Conservation (phyloP, 2,888 invertebrate genomes). For the Drosophila neonasuta region DNA sequence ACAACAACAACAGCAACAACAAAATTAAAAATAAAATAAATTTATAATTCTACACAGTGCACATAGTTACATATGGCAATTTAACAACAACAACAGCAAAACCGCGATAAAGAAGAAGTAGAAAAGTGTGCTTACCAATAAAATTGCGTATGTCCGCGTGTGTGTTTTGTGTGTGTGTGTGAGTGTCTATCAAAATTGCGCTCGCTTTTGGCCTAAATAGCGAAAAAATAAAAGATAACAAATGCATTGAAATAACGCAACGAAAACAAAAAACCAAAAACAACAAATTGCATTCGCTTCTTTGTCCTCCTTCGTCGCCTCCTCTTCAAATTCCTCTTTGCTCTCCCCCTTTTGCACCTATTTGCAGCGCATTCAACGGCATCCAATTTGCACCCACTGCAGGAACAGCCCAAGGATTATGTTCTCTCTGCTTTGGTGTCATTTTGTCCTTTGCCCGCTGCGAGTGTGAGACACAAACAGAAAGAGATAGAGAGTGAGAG, state of each 20-base stretch:
- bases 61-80: constrained; percentile 33
- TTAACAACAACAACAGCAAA: constrained; percentile 21
- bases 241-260: constrained; percentile 18
- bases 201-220: constrained; percentile 47
- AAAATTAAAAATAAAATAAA: constrained; percentile 30
- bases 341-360: background rate
- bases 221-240: constrained; percentile 22
- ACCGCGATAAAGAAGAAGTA: background rate
- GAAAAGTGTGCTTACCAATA: constrained; percentile 58
- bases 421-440: constrained; percentile 77
- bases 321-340: constrained; percentile 6
- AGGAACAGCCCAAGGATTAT: constrained; percentile 82
- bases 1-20: constrained; percentile 27
- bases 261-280: constrained; percentile 18
- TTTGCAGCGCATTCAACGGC: constrained; percentile 11
- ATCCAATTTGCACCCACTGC: constrained; percentile 46
- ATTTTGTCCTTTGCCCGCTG: constrained; percentile 23
- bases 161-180: constrained; percentile 30
- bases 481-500: constrained; percentile 12
- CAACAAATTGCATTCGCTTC: constrained; percentile 54
- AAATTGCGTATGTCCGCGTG: constrained; percentile 33
- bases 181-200: constrained; percentile 31
- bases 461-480: constrained; percentile 2
- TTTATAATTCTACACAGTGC: constrained; percentile 39
- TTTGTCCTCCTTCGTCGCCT: background rate